phyloP scores from a whole-genome alignment of 2,888 invertebrate genomes.

The Papilio demoleus region DNA sequence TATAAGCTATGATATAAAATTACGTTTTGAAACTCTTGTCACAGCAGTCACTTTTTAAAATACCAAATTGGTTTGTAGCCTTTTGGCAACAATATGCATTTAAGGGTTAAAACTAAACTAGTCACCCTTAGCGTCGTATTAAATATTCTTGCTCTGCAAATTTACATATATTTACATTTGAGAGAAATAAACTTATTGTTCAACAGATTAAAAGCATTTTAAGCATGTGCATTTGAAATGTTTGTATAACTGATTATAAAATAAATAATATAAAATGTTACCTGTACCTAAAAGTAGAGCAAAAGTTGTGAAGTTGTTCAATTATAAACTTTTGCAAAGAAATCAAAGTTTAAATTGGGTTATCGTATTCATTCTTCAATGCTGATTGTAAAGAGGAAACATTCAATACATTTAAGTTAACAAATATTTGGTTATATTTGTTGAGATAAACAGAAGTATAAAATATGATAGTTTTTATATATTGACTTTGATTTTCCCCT shows the following conservation, averaged over 20 bases:
- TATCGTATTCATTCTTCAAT: slow-evolving; percentile 65
- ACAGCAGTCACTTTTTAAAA: too few species aligned
- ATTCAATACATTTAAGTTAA: not conserved
- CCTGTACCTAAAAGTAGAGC: not conserved
- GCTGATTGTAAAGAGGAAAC: slow-evolving; percentile 42
- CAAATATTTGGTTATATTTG: not conserved
- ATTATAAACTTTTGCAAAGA: slow-evolving; percentile 48
- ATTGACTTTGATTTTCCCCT: too few species aligned
- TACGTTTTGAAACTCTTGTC: too few species aligned
- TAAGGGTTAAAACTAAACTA: too few species aligned
- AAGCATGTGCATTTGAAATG: not conserved
- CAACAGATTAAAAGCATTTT: not conserved
- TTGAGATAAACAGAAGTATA: too few species aligned
- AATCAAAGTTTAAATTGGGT: slow-evolving; percentile 64
- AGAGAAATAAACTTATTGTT: not conserved
- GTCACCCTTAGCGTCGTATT: too few species aligned
- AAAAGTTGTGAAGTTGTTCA: slow-evolving; percentile 22
- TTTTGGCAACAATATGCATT: too few species aligned
- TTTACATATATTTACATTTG: too few species aligned
- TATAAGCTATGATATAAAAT: too few species aligned
- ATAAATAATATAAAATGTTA: slow-evolving; percentile 4
- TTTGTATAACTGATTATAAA: not conserved
- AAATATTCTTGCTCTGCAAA: too few species aligned
- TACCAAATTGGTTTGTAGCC: too few species aligned
- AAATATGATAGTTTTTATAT: too few species aligned